Base-by-base conservation (phyloP, 1,140 invertebrate genomes). In the Parasteatoda tepidariorum region DNA sequence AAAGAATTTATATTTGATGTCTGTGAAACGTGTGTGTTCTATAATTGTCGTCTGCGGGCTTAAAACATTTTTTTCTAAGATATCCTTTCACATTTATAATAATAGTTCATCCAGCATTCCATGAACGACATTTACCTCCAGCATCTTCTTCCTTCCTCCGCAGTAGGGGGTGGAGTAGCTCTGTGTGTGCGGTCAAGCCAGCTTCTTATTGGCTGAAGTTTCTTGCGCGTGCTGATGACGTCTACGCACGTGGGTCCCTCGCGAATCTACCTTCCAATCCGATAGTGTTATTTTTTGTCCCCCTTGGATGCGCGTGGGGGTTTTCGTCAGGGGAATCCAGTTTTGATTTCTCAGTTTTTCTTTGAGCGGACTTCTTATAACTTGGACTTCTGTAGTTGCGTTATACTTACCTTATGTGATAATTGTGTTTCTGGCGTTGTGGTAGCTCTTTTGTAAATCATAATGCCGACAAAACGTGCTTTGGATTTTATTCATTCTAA, bases 181-280 rank as follows among this genome's bases (percentile, higher is more conserved):
- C 24, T 48, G 38, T 4, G 38, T 48, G 38, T 48, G 38, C 38
- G 38, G 38, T 48, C 38, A 48, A 48, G 38, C 38, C 18, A 2
- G 38, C 9, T 22, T 59, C 57, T 22, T 7, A 75, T 75, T 75
- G 73, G 73, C 9, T n/a, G 24, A 18, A 18, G 41, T 57, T 11
- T 26, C 24, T 7, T 22, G 74, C 74, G 74, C 61, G 74, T 78
- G 61, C 74, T 62, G 15, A 22, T 62, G 74, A 48, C 74, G 61
- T 78, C 33, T 11, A 18, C 26, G 74, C 74, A 78, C 74, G 74
- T 78, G 74, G 34, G 26, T 30, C 74, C n/a, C 62, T 57, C 74
- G 61, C 74, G 34, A 54, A 31, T 55, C 28, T 34, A 38, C 59
- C 73, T 26, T 41, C 0, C 18, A 0, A 13, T 22, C 38, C 9